Base-by-base conservation (phyloP, 37 sponge, comb jelly and placozoan genomes). In the Eunapius fragilis region DNA sequence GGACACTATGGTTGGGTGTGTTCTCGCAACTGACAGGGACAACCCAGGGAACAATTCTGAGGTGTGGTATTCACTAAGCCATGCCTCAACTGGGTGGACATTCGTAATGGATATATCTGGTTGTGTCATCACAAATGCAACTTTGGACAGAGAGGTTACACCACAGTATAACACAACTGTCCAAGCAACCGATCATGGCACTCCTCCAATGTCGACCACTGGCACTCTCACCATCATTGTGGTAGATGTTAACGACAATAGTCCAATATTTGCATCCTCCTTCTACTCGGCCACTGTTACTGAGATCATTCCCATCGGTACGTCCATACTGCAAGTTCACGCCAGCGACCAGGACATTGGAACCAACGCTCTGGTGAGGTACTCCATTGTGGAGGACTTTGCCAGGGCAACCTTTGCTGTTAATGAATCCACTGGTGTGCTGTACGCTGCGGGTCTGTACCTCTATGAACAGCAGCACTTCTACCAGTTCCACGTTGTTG, bases 321-420 rank as follows among this genome's bases (percentile, higher is more conserved):
- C 90, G 30, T 38, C 77, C 7, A 49, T 92, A 50, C 68, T 92
- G 34, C 69, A 68, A 3, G 69, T 95, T 0, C 5, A 22, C n/a
- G 96, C 96, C 50, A 78, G 82, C 28, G 96, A 95, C 77, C 13
- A 28, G 25, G 96, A 95, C 49, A 58, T 84, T 3, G 93, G 85
- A 2, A 68, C 74, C 25, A 93, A 89, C 49, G 87, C 75, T 3
- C 85, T 83, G 0, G 37, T 93, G 10, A 14, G 36, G 0, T 93
- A 89, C 75, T 41, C 67, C 25, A 72, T 93, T 34, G 14, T 37
- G 23, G 69, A 75, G 36, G 37, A 25, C 34, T 14, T 27, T 23
- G 17, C 28, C 12, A 3, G 12, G 24, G 24, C 13, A 10, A 17
- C 12, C 26, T 93, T 93, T 80, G 47, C 33, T 24, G 75, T 93